These are phyloP conservation scores for Pseudochromis fuscus DNA, from an alignment of 2,797 vertebrate genomes.

Conservation along the genomic window DNA sequence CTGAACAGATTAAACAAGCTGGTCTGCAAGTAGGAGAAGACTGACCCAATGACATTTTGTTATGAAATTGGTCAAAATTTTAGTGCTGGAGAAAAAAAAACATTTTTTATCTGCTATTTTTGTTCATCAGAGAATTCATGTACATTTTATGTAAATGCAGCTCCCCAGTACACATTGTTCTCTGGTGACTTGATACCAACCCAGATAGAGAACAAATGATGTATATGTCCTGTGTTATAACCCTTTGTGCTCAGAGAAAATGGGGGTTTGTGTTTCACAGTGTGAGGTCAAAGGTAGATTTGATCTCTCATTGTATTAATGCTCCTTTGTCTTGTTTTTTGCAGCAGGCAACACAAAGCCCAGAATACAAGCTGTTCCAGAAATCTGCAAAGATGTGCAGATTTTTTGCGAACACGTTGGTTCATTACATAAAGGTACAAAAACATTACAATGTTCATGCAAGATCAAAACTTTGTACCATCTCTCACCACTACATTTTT, in stretches of 20 bases:
- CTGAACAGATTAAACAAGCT: constrained; percentile 86
- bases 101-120: not conserved
- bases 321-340: constrained; percentile 35
- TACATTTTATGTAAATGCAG: no score
- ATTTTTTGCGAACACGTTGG: constrained; percentile 95
- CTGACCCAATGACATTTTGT: no score
- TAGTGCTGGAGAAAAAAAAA: no score
- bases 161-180: no score
- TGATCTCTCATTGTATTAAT: constrained; percentile 22
- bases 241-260: not conserved
- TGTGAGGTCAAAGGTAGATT: constrained; percentile 2
- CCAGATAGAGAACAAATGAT: not conserved
- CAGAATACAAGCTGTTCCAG: constrained; percentile 91
- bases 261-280: not conserved
- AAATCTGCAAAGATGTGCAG: constrained; percentile 94
- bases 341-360: constrained; percentile 86
- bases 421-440: constrained; percentile 95
- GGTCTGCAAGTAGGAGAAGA: constrained; percentile 83
- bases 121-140: no score
- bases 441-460: not conserved
- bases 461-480: no score
- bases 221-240: constrained; percentile 8
- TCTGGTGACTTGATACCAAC: no score
- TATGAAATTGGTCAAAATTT: no score
- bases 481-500: no score